A percentile compares a stretch with the other conserved stretches of the same genome.
phyloP scores from a whole-genome alignment of 37 sponge, comb jelly and placozoan genomes.

The Diacarnus erythraeanus region DNA sequence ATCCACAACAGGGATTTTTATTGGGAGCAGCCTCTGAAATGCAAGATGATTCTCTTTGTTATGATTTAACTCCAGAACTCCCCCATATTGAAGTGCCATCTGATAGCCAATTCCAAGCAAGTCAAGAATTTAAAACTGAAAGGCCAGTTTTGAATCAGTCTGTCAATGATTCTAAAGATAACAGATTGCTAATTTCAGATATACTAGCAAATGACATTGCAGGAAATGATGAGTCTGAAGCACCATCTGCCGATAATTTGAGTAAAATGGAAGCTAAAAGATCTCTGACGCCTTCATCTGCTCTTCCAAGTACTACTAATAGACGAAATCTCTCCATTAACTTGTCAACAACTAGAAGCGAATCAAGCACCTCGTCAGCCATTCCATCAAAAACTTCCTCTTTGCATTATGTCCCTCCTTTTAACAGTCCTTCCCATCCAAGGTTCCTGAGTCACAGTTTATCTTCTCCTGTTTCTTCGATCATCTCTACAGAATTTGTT shows the following conservation, averaged over 20 bases:
- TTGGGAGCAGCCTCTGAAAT: not conserved
- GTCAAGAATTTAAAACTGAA: too few species aligned
- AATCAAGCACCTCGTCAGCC: not conserved
- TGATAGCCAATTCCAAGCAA: slow-evolving; percentile 25
- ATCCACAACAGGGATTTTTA: not conserved
- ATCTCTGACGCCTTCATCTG: not conserved
- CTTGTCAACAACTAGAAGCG: not conserved
- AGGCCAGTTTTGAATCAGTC: not conserved
- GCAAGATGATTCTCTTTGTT: not conserved
- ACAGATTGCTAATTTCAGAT: not conserved
- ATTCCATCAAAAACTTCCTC: not conserved
- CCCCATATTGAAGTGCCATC: not conserved
- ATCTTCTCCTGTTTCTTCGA: not conserved
- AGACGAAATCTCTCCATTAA: not conserved
- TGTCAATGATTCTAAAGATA: not conserved
- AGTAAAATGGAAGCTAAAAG: not conserved
- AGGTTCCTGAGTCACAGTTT: not conserved
- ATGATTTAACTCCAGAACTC: not conserved
- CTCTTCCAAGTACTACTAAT: not conserved
- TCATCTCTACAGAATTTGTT: not conserved
- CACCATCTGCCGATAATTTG: not conserved
- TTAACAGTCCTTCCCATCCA: not conserved
- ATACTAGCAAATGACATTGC: not conserved
- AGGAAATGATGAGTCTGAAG: not conserved
- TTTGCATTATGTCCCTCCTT: too few species aligned